A percentile compares a stretch with the other conserved stretches of the same genome.
Conservation (phyloP, 2,797 vertebrate genomes). For the Aeoliscus strigatus region DNA sequence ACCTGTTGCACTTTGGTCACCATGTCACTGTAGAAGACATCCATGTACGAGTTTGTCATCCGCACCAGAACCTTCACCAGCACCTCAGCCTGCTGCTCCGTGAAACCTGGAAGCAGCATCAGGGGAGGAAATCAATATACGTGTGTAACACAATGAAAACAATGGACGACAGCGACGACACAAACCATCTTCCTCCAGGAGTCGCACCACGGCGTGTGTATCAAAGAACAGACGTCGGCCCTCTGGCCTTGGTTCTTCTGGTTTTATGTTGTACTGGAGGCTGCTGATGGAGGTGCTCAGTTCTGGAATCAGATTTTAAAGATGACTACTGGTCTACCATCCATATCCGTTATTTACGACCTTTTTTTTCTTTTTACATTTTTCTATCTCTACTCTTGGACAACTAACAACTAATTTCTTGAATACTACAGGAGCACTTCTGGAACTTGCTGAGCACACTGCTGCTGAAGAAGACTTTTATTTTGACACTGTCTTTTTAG, state of each 20-base stretch:
- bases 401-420: no score
- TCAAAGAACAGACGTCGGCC: constrained; percentile 83
- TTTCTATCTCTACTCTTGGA: no score
- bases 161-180: not conserved
- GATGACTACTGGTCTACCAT: not conserved
- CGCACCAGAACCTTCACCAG: constrained; percentile 82
- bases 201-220: constrained; percentile 86
- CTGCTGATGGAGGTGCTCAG: constrained; percentile 61
- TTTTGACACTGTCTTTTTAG: constrained; percentile 15
- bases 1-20: constrained; percentile 96
- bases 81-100: constrained; percentile 83
- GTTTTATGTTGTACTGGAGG: constrained; percentile 67
- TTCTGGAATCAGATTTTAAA: constrained; percentile 59
- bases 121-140: not conserved
- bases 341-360: no score
- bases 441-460: no score
- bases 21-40: constrained; percentile 87
- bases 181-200: constrained; percentile 88
- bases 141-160: not conserved
- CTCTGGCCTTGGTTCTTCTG: constrained; percentile 65
- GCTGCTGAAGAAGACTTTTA: constrained; percentile 17
- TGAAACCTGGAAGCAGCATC: constrained; percentile 82
- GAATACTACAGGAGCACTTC: no score
- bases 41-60: constrained; percentile 85
- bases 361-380: no score